Base-by-base conservation (phyloP, 2,888 invertebrate species). In the Blastobasis lacticolella region DNA sequence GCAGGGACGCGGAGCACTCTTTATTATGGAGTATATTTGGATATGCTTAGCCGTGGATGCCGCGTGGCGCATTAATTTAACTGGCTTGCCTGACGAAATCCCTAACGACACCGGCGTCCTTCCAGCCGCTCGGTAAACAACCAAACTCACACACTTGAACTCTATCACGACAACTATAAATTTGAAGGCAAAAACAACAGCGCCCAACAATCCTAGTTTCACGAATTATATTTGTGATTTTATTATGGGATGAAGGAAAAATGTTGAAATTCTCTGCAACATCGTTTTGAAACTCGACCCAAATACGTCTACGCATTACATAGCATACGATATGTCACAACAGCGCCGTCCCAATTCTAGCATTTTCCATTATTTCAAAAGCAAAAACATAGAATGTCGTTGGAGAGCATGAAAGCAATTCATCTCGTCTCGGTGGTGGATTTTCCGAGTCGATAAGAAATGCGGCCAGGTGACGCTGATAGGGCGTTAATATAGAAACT, bases 11-110 rank as follows among this genome's bases (percentile, higher is more conserved):
- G 63, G 61, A 64, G 63, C 62, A 64, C 56, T 62, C 64, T 69
- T 71, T 72, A 70, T 69, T 75, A 69, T 67, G 64, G 67, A 74
- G 71, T 76, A 74, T 73, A 75, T 77, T 75, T 73, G 72, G 71
- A 67, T 66, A 73, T 75, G 69, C 65, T 63, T 54, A 63, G 55
- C 57, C 57, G 58, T 68, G 64, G 63, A 68, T 62, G 59, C 59
- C 62, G 60, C 58, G 62, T 59, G 62, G 62, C 63, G 63, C 69
- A 73, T 75, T 71, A 70, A 72, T 73, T 71, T 64, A 63, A 66
- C 59, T 62, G 63, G 66, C 60, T 61, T 65, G 67, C 64, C 67
- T 68, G 67, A 71, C 69, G 67, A 73, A 74, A 73, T 69, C 64
- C 63, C 62, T 54, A 53, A 57, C 60, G 60, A 50, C 42, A 38